These are phyloP conservation scores for Nomia melanderi DNA, from an alignment of 1,140 invertebrate genomes.

Conservation along the genomic window DNA sequence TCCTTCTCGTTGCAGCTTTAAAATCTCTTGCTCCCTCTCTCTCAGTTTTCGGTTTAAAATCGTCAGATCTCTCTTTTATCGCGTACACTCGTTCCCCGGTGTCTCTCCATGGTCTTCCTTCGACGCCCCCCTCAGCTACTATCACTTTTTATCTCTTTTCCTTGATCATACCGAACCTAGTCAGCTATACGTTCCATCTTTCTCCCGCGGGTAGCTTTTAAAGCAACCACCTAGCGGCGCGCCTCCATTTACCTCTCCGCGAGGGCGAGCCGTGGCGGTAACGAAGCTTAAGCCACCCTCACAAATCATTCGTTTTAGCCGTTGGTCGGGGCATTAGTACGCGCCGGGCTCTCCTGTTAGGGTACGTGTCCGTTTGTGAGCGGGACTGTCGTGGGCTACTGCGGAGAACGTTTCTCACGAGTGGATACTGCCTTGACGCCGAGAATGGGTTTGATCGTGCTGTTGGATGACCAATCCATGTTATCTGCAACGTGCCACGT, in stretches of 20 bases:
- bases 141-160: neutral
- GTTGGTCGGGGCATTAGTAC: conserved; percentile 59
- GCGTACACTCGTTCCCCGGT: neutral
- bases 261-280: conserved; percentile 50
- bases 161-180: neutral
- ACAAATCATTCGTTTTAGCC: conserved; percentile 68
- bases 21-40: neutral
- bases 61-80: conserved; percentile 32
- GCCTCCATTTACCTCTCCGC: conserved; percentile 53
- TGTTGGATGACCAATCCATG: too few relatives aligned
- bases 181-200: neutral
- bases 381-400: too few relatives aligned
- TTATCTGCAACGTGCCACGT: too few relatives aligned
- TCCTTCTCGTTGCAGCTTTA: neutral
- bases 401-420: too few relatives aligned
- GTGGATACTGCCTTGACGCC: too few relatives aligned
- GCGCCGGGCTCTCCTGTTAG: too few relatives aligned
- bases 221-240: conserved; percentile 16
- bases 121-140: too few relatives aligned
- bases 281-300: conserved; percentile 68
- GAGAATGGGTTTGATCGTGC: too few relatives aligned
- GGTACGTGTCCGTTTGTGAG: too few relatives aligned
- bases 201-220: neutral
- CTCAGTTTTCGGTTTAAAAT: neutral
- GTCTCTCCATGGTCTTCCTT: neutral